A percentile compares a stretch with the other conserved stretches of the same genome.
These are phyloP conservation scores for Frankliniella intonsa DNA, from an alignment of 2,888 invertebrate genomes.

Conservation along the genomic window DNA sequence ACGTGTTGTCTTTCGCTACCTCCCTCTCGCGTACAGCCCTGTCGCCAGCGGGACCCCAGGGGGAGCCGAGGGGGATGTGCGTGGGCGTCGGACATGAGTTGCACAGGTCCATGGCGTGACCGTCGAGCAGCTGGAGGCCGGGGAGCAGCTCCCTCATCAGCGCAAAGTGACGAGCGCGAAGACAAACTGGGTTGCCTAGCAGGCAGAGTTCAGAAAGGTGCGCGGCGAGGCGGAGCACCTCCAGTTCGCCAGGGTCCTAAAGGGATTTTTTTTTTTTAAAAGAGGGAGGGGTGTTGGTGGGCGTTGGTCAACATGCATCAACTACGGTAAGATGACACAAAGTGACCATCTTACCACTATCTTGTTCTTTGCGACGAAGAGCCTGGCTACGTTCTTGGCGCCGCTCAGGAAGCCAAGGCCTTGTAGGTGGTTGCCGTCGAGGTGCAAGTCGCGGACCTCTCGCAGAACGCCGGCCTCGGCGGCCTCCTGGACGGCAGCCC, in stretches of 20 bases:
- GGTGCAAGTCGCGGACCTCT: background rate
- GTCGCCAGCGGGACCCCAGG: background rate
- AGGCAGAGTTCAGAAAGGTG: background rate
- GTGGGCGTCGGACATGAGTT: too few species aligned
- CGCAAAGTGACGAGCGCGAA: background rate
- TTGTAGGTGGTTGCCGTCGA: background rate
- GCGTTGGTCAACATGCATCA: background rate
- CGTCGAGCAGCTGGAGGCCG: background rate
- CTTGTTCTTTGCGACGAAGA: conserved; percentile 18
- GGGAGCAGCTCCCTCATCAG: conserved; percentile 6
- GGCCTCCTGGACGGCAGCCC: background rate
- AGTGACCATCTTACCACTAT: background rate
- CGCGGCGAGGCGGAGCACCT: background rate
- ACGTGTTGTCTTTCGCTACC: background rate
- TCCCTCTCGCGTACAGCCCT: background rate
- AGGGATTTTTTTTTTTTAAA: background rate
- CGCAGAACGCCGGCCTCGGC: background rate
- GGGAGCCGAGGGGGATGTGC: too few species aligned
- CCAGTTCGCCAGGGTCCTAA: background rate
- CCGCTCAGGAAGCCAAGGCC: background rate
- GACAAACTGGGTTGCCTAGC: conserved; percentile 2
- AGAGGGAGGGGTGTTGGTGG: background rate
- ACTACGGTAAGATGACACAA: background rate
- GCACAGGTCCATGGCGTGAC: background rate
- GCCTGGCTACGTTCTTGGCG: background rate